Base-by-base conservation (phyloP, 53 echinoderm and acorn worm species). In the Echinarachnius parma region DNA sequence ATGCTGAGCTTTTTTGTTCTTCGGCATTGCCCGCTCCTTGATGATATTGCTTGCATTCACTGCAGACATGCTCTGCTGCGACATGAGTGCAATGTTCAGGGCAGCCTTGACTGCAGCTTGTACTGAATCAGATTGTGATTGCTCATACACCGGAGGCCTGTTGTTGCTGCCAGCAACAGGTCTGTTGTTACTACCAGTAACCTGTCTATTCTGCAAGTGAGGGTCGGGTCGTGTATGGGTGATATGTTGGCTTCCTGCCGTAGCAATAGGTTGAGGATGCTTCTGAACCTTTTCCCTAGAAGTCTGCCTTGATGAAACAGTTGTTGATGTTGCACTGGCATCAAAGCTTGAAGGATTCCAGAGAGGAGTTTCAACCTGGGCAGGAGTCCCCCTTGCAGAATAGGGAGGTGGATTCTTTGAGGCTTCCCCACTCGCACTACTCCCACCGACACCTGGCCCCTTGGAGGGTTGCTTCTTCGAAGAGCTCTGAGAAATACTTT, bases 401-500 rank as follows among this genome's bases (percentile, higher is more conserved):
- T 72, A 72, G 1, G 74, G 74, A 36, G 74, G 74, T 36, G 74
- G 74, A 37, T 72, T 72, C 55, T 72, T 24, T 31, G 56, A 37
- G 28, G 53, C 29, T 16, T 63, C 48, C 62, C n/a, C n/a, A n/a
- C n/a, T n/a, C n/a, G 72, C 28, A 28, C 55, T 48, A 72, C 46
- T 20, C 28, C 29, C 0, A 27, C 13, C 29, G 3, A 22, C 42
- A 13, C 35, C 30, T 20, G 74, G 9, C 48, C 16, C 29, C 14
- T 27, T 22, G 31, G 75, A n/a, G 9, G n/a, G n/a, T n/a, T n/a
- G n/a, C n/a, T 53, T 62, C 55, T 75, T 75, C 31, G 77, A 62
- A 25, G 87, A 82, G 55, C 82, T 82, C 77, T 93, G 93, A 13
- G 89, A 79, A 11, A 93, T 89, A 28, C 83, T 93, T 60, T 93